Conservation (phyloP, 2,797 vertebrate species). For the Naso thynnoides region DNA sequence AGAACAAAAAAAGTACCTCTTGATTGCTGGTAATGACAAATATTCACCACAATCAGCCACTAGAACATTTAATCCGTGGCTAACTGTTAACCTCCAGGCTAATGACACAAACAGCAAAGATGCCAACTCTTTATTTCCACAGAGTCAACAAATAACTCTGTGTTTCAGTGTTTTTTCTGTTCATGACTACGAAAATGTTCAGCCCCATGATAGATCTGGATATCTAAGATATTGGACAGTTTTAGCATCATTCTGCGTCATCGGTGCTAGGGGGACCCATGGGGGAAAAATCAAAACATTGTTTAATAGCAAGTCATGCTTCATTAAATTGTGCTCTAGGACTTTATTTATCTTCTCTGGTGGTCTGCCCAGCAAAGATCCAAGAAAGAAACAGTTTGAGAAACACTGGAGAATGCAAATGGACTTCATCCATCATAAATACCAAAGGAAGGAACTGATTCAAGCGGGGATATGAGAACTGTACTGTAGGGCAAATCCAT, state of each 20-base stretch:
- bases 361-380: conserved; percentile 53
- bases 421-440: conserved; percentile 53
- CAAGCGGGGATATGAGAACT: conserved; percentile 24
- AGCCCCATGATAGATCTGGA: conserved; percentile 11
- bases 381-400: conserved; percentile 56
- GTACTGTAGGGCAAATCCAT: too few relatives aligned
- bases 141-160: conserved; percentile 40
- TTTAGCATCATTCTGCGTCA: conserved; percentile 60
- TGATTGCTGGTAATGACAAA: too few relatives aligned
- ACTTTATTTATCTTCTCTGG: conserved; percentile 65
- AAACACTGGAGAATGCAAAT: conserved; percentile 37
- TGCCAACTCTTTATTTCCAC: neutral
- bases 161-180: conserved; percentile 31
- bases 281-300: conserved; percentile 61
- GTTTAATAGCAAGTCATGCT: conserved; percentile 67
- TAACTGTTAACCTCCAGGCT: conserved; percentile 10
- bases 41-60: too few relatives aligned
- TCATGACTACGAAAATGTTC: conserved; percentile 25
- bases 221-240: conserved; percentile 46
- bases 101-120: conserved; percentile 1
- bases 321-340: conserved; percentile 58
- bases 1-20: neutral
- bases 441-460: conserved; percentile 37
- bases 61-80: conserved; percentile 20
- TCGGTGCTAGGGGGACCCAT: conserved; percentile 20